Percentiles rank a stretch among this genome's conserved stretches.
These are phyloP conservation scores for Leucophora obtusa DNA, from an alignment of 2,888 invertebrate genomes.

Conservation along the genomic window DNA sequence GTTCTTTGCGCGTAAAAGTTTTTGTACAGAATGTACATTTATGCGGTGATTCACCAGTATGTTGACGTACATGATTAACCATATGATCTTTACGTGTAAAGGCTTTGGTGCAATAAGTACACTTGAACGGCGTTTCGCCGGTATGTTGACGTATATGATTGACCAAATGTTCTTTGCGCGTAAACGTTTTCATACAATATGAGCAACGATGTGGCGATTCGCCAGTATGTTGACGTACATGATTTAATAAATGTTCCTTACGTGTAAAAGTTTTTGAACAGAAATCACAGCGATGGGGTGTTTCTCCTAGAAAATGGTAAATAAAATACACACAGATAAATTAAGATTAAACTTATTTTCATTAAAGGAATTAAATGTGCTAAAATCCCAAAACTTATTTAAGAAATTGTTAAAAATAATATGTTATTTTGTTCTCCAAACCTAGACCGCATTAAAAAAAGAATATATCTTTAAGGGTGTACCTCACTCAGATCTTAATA, in stretches of 20 bases:
- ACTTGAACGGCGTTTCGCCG: slow-evolving; percentile 90
- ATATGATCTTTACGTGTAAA: slow-evolving; percentile 91
- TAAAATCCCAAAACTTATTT: too few species aligned
- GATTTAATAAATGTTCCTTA: slow-evolving; percentile 91
- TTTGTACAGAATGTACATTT: slow-evolving; percentile 92
- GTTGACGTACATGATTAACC: slow-evolving; percentile 86
- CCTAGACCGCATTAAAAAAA: too few species aligned
- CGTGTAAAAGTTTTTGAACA: slow-evolving; percentile 93
- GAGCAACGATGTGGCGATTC: slow-evolving; percentile 92
- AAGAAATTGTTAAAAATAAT: too few species aligned
- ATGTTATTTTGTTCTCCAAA: too few species aligned
- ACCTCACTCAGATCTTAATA: too few species aligned
- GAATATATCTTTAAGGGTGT: too few species aligned
- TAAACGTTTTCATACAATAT: slow-evolving; percentile 91
- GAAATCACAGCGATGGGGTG: slow-evolving; percentile 91
- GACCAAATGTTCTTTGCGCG: slow-evolving; percentile 92
- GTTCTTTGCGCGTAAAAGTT: slow-evolving; percentile 88
- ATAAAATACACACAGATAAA: too few species aligned
- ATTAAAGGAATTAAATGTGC: too few species aligned
- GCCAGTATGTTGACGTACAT: slow-evolving; percentile 89
- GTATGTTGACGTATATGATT: slow-evolving; percentile 92
- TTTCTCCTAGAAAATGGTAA: slow-evolving; percentile 81
- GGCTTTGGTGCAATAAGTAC: slow-evolving; percentile 91
- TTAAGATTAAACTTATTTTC: too few species aligned
- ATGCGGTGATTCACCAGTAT: slow-evolving; percentile 91